Base-by-base conservation (phyloP, 2,113 vertebrate species). In the Larimichthys polyactis region DNA sequence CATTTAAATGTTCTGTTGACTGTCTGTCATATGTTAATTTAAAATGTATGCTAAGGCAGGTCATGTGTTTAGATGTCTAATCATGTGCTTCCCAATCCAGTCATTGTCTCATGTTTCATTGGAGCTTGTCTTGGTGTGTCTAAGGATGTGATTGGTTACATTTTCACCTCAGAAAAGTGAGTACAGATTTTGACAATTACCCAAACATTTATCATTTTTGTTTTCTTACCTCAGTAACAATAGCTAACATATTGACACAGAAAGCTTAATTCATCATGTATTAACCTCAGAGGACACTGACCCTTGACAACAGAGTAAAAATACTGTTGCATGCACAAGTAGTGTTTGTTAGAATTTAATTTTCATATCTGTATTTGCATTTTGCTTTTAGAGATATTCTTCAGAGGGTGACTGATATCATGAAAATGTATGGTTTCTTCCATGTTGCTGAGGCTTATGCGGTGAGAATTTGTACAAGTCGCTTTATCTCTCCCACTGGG, bases 161-260 rank as follows among this genome's bases (percentile, higher is more conserved):
- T 97, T 81, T 97, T 98, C 83, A 98, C 96, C 67, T 92, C 79
- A 14, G 97, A 97, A 75, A 93, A 77, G 97, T 98, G 83, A 88
- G 96, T 92, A 63, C 1, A 54, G 4, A 22, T 59, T 43, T 17
- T 22, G 7, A 43, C 43, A 44, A 29, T 14, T 48, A 4, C n/a
- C 15, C 0, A 44, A 17, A 51, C 54, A 29, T 24, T 52, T 19
- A 58, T 32, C 9, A 27, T 71, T 36, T 66, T 15, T 69, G 40
- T 71, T 36, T 59, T 43, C 49, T 71, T 44, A 32, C 57, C 16
- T 51, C n/a, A 40, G 12, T 63, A 12, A 48, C 20, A 72, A 54
- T 66, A 65, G 27, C 36, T 55, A 66, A 58, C 73, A n/a, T 19
- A 36, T 22, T 54, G 7, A 19, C 29, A 52, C 60, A 11, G n/a